Conservation (phyloP, 1,140 invertebrate species). For the Hylaeus anthracinus region DNA sequence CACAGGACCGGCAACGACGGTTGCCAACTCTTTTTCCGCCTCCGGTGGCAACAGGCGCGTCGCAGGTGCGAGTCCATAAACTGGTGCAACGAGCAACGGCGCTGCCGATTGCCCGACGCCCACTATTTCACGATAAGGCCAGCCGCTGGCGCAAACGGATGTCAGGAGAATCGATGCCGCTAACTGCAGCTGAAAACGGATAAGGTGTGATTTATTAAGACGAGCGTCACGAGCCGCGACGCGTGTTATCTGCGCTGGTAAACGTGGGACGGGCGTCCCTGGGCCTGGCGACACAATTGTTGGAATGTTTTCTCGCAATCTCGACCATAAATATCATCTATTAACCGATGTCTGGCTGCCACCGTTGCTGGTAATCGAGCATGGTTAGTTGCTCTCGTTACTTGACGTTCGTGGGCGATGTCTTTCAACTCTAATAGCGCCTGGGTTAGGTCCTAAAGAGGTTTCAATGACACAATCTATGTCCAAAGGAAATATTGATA, state of each 20-base stretch:
- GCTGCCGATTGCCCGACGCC: constrained; percentile 27
- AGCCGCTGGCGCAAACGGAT: constrained; percentile 32
- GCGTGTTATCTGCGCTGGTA: not conserved
- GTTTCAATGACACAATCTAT: no score
- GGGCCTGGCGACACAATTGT: constrained; percentile 8
- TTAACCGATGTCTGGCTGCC: not conserved
- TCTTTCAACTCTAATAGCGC: not conserved
- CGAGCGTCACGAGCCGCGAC: constrained; percentile 16
- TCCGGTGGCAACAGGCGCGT: not conserved
- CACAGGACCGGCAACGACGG: constrained; percentile 1
- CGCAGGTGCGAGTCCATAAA: constrained; percentile 27
- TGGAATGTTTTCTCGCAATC: constrained; percentile 28
- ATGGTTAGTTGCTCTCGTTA: not conserved
- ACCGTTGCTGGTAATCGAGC: not conserved
- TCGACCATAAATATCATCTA: constrained; percentile 17
- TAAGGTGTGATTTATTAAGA: constrained; percentile 44
- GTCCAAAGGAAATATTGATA: no score
- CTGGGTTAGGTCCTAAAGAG: no score
- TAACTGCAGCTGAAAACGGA: constrained; percentile 40
- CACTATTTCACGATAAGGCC: constrained; percentile 46
- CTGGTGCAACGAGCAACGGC: constrained; percentile 26
- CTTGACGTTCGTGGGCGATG: not conserved
- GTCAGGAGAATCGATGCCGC: constrained; percentile 43
- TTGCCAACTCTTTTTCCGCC: not conserved
- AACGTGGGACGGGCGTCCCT: constrained; percentile 2